Evolutionary conservation across 2,888 invertebrate species (phyloP), one percentile per base, ranked within the genome.

Genomic region (Thereva nobilitata): DNA sequence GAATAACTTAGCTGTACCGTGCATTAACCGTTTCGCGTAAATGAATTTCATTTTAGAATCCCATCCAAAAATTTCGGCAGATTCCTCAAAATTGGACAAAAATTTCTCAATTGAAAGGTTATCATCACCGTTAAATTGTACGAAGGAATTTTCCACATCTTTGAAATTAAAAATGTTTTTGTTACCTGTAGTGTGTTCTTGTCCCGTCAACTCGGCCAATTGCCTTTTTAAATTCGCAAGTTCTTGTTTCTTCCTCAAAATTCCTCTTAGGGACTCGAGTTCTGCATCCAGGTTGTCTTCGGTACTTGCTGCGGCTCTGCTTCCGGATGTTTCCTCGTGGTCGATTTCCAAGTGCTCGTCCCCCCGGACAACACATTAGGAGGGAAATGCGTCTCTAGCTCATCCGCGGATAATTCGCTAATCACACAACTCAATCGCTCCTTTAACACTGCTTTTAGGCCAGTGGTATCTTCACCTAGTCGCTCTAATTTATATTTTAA

Each of bases 1-100:
- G 44, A 23, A 59, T 41, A 61, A 38, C 38, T 61, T 61, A n/a
- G 61, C 42, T 50, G 50, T 61, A 3, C 61, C 61, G 12, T 38
- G 49, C 8, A 61, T 6, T 23, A 61, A 34, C 3, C 61, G 50
- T 9, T 47, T 12, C 23, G 61, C 61, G 23, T 34, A 61, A 9
- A 41, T n/a, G 0, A 61, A n/a, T 8, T 47, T 38, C 9, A 50
- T 40, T 41, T 49, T 61, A 35, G 5, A 37, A 49, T 61, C 38
- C 61, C 61, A 61, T 1, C 34, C 50, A 34, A 50, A 49, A 38
- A 49, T 10, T 35, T 7, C 34, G 7, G 61, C 23, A 40, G 49
- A 37, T 1, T 61, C 50, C 40, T 61, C 61, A 50, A 61, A 50
- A 45, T 9, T 37, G 12, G 45, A 12, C 12, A 61, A 7, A 38